Percentiles rank a stretch among this genome's conserved stretches.
phyloP scores from a whole-genome alignment of 2,888 invertebrate species.

The Sminthurinus aureus region DNA sequence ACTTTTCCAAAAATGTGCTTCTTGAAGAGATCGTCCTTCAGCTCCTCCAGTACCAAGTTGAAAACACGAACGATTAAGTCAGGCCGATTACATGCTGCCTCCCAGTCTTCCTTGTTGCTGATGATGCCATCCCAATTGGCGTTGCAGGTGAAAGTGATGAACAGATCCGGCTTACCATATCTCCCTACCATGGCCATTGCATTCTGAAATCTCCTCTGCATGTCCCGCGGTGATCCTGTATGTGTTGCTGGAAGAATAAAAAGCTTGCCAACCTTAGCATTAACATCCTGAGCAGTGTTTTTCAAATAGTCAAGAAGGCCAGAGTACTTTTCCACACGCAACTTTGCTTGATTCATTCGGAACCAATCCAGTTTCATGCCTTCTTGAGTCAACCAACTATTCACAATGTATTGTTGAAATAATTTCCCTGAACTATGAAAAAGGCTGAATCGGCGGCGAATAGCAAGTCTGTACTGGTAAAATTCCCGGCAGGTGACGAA shows the following conservation, averaged over 20 bases:
- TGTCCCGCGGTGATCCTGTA: slow-evolving; percentile 56
- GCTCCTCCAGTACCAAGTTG: slow-evolving; percentile 25
- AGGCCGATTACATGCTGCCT: slow-evolving; percentile 12
- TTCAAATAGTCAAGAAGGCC: slow-evolving; percentile 53
- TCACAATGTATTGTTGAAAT: slow-evolving; percentile 60
- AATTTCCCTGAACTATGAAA: slow-evolving; percentile 54
- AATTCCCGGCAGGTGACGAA: background rate
- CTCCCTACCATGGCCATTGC: slow-evolving; percentile 34
- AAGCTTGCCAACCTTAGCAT: slow-evolving; percentile 22
- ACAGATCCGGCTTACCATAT: slow-evolving; percentile 37
- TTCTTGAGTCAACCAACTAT: slow-evolving; percentile 58
- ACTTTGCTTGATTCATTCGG: slow-evolving; percentile 55
- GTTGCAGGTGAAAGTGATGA: slow-evolving; percentile 40
- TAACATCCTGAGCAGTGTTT: slow-evolving; percentile 4
- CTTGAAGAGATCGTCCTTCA: slow-evolving; percentile 14
- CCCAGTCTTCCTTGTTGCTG: slow-evolving; percentile 2
- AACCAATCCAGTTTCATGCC: slow-evolving; percentile 53
- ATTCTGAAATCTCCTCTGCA: slow-evolving; percentile 45
- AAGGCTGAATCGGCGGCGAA: slow-evolving; percentile 51
- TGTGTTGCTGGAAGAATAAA: slow-evolving; percentile 59
- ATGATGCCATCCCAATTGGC: slow-evolving; percentile 39
- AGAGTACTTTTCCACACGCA: slow-evolving; percentile 58
- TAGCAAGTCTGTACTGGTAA: slow-evolving; percentile 2
- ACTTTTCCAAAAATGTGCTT: slow-evolving; percentile 19
- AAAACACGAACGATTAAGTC: slow-evolving; percentile 37